phyloP scores from a whole-genome alignment of 2,888 invertebrate species.

The Drosophila stalkeri region DNA sequence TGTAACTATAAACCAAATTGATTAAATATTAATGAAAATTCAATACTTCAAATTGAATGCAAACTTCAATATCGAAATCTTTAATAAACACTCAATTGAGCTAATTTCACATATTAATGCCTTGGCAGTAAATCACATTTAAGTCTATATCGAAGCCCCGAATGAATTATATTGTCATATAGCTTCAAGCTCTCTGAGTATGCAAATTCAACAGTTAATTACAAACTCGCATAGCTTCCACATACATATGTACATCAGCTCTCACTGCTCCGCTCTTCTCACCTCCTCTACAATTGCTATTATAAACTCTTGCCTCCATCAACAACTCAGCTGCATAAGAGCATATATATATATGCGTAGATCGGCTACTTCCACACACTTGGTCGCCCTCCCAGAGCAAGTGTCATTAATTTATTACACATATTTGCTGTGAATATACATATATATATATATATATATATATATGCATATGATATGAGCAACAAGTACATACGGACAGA shows the following conservation, averaged over 20 bases:
- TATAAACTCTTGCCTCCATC: constrained; percentile 9
- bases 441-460: neutral
- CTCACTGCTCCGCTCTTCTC: neutral
- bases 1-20: too few species aligned
- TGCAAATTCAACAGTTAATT: neutral
- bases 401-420: constrained; percentile 60
- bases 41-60: too few species aligned
- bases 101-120: too few species aligned
- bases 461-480: constrained; percentile 48
- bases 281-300: neutral
- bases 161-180: neutral
- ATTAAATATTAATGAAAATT: too few species aligned
- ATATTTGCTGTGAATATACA: constrained; percentile 44
- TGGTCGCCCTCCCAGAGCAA: constrained; percentile 17
- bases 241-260: neutral
- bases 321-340: neutral
- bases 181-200: neutral
- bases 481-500: constrained; percentile 37
- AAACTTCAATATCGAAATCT: too few species aligned
- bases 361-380: neutral
- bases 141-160: too few species aligned
- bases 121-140: too few species aligned
- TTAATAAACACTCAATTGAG: too few species aligned
- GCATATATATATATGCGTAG: neutral
- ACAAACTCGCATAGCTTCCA: too few species aligned